phyloP scores from a whole-genome alignment of 2,113 vertebrate genomes.

The Thunnus maccoyii region DNA sequence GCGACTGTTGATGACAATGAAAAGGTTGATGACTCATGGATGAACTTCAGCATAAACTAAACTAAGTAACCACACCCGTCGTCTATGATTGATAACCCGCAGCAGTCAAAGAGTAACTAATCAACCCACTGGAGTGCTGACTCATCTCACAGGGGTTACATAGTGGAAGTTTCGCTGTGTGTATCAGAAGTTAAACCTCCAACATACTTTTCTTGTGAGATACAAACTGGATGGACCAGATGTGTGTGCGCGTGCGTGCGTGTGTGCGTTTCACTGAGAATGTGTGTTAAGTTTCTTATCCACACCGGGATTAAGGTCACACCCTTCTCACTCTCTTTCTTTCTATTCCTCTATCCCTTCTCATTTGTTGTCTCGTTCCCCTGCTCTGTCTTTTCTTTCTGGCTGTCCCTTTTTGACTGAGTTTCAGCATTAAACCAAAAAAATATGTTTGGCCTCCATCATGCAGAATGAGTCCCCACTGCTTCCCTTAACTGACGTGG shows the following conservation, averaged over 20 bases:
- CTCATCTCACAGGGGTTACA: background rate
- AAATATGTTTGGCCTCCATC: slow-evolving; percentile 18
- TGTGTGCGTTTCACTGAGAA: background rate
- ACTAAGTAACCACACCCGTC: slow-evolving; percentile 52
- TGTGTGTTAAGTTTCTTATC: slow-evolving; percentile 36
- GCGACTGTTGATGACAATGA: background rate
- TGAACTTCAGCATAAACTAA: slow-evolving; percentile 28
- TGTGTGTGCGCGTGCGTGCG: slow-evolving; percentile 24
- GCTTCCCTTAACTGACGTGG: slow-evolving; percentile 12
- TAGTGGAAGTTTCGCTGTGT: slow-evolving; percentile 5
- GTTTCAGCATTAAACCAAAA: slow-evolving; percentile 20
- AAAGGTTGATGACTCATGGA: slow-evolving; percentile 33
- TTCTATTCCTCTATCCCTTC: slow-evolving; percentile 14
- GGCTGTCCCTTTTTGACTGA: slow-evolving; percentile 14
- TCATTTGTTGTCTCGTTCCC: background rate
- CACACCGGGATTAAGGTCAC: slow-evolving; percentile 70
- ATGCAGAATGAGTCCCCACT: background rate
- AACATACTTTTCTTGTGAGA: slow-evolving; percentile 49
- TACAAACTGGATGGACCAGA: slow-evolving; percentile 72
- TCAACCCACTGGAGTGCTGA: slow-evolving; percentile 17
- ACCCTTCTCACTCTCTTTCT: slow-evolving; percentile 49
- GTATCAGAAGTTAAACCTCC: slow-evolving; percentile 15
- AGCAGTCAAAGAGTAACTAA: slow-evolving; percentile 28
- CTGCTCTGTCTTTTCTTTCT: slow-evolving; percentile 8
- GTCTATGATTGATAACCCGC: slow-evolving; percentile 17